Evolutionary conservation across 2,888 invertebrate species (phyloP).

Genomic region (Pterobdella sp.): DNA sequence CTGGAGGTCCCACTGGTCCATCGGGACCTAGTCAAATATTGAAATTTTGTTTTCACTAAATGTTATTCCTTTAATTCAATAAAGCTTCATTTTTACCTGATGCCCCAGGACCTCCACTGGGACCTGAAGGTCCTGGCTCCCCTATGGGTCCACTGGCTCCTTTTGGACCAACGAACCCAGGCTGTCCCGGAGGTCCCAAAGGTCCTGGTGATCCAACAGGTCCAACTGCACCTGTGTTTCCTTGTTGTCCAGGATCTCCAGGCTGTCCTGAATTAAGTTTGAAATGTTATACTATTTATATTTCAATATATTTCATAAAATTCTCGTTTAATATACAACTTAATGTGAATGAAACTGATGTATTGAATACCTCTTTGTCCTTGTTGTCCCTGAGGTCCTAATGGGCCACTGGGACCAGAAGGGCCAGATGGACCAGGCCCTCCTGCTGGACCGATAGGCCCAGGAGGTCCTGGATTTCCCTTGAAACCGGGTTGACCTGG

Average conservation of each 20-base stretch:
- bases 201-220: slow-evolving; percentile 34
- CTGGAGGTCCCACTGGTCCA: slow-evolving; percentile 39
- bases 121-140: slow-evolving; percentile 25
- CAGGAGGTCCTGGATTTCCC: slow-evolving; percentile 25
- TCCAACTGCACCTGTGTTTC: slow-evolving; percentile 19
- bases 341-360: neutral
- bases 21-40: slow-evolving; percentile 23
- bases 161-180: slow-evolving; percentile 13
- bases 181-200: slow-evolving; percentile 35
- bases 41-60: slow-evolving; percentile 16
- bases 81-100: slow-evolving; percentile 29
- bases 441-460: slow-evolving; percentile 26
- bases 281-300: too few relatives aligned
- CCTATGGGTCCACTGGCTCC: slow-evolving; percentile 25
- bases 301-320: too few relatives aligned
- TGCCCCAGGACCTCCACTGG: slow-evolving; percentile 13
- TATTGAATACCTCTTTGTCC: slow-evolving; percentile 27
- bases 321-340: neutral
- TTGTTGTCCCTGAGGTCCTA: slow-evolving; percentile 31
- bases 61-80: too few relatives aligned
- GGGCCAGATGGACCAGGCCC: slow-evolving; percentile 28
- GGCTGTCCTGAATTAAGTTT: too few relatives aligned
- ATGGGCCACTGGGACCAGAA: slow-evolving; percentile 29
- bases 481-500: slow-evolving; percentile 17
- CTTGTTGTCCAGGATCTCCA: slow-evolving; percentile 26